These are phyloP conservation scores for Phalera bucephala DNA, from an alignment of 2,888 invertebrate genomes.

Conservation along the genomic window DNA sequence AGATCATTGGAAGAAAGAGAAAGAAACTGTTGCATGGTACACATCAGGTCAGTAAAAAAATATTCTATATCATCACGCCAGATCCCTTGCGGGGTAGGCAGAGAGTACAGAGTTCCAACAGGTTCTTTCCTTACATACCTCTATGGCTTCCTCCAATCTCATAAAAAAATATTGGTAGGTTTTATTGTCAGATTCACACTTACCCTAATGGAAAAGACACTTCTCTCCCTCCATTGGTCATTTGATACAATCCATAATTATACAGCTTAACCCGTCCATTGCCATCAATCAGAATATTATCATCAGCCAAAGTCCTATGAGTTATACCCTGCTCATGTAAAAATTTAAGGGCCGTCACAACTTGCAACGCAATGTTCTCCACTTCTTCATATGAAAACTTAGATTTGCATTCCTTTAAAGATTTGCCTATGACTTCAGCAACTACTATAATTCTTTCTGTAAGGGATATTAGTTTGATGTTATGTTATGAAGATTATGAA, in stretches of 20 bases:
- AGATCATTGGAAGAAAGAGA: too few species aligned
- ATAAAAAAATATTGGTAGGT: neutral
- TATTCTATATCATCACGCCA: too few species aligned
- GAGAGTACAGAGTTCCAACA: too few species aligned
- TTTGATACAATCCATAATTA: slow-evolving; percentile 96
- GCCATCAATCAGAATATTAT: slow-evolving; percentile 90
- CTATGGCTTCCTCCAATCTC: too few species aligned
- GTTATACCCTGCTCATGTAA: slow-evolving; percentile 89
- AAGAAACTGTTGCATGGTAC: too few species aligned
- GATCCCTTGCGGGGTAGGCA: neutral
- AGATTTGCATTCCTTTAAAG: slow-evolving; percentile 81
- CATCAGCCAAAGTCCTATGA: slow-evolving; percentile 91
- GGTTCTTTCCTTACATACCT: too few species aligned
- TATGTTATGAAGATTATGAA: too few species aligned
- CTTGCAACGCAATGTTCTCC: slow-evolving; percentile 87
- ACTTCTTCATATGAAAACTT: slow-evolving; percentile 76
- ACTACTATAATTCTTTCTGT: slow-evolving; percentile 92
- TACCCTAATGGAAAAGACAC: slow-evolving; percentile 95
- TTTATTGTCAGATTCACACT: too few species aligned
- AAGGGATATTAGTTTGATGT: slow-evolving; percentile 25
- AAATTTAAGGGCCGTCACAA: slow-evolving; percentile 87
- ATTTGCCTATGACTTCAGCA: slow-evolving; percentile 89
- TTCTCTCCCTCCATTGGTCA: slow-evolving; percentile 93
- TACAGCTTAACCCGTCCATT: slow-evolving; percentile 91
- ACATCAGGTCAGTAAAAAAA: too few species aligned